Evolutionary conservation across 2,113 vertebrate genomes (phyloP).

Genomic region (Mastomys natalensis): DNA sequence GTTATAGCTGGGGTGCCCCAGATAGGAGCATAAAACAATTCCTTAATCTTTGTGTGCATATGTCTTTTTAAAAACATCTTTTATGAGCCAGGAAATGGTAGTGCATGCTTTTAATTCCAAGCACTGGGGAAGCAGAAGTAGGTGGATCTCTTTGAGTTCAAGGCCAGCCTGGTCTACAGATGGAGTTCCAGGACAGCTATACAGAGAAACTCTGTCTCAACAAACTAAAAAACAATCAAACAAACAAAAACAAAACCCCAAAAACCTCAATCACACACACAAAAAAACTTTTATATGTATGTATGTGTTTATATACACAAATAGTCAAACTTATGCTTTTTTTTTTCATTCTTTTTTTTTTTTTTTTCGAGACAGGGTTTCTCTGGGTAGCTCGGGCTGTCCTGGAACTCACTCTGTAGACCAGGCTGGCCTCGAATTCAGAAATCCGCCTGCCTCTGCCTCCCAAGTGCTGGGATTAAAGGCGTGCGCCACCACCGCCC

Average conservation of each 20-base stretch:
- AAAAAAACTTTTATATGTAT: not conserved
- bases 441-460: too few relatives aligned
- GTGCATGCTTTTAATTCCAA: not conserved
- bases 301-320: not conserved
- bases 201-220: not conserved
- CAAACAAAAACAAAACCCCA: not conserved
- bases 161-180: not conserved
- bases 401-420: too few relatives aligned
- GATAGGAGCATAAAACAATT: not conserved
- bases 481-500: too few relatives aligned
- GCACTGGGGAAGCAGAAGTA: not conserved
- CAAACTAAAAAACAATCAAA: not conserved
- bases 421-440: too few relatives aligned
- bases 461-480: too few relatives aligned
- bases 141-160: not conserved
- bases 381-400: too few relatives aligned
- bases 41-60: not conserved
- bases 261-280: not conserved
- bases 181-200: too few relatives aligned
- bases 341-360: too few relatives aligned
- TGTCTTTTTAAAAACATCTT: not conserved
- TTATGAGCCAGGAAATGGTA: not conserved
- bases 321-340: not conserved
- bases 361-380: too few relatives aligned
- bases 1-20: not conserved